Evolutionary conservation across 2,888 invertebrate species (phyloP).

Genomic region (Parelbella ahira): DNA sequence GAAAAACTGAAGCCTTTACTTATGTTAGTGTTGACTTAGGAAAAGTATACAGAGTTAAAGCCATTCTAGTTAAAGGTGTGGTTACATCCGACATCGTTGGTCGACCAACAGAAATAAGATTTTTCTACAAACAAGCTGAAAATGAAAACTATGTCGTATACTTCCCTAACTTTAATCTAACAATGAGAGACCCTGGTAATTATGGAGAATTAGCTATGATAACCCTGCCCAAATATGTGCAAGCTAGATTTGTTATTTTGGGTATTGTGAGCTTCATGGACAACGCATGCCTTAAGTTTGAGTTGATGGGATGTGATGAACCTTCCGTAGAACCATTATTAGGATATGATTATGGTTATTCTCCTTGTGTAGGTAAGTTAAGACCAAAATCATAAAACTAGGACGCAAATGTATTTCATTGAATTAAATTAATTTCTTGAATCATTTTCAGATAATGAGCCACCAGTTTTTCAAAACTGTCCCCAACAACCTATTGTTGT

Average conservation of each 20-base stretch:
- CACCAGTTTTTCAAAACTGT: constrained; percentile 97
- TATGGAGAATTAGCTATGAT: constrained; percentile 98
- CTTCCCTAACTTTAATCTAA: constrained; percentile 97
- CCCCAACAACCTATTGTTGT: constrained; percentile 95
- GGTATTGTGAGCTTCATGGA: constrained; percentile 98
- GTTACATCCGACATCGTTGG: constrained; percentile 97
- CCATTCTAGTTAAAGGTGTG: constrained; percentile 95
- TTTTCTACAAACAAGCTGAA: constrained; percentile 97
- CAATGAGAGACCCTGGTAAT: constrained; percentile 96
- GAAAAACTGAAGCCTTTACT: constrained; percentile 97
- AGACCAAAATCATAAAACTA: not conserved
- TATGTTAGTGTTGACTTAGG: constrained; percentile 97
- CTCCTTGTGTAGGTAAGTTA: constrained; percentile 90
- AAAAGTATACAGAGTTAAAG: constrained; percentile 94
- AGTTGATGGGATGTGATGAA: constrained; percentile 97
- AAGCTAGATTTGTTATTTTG: constrained; percentile 95
- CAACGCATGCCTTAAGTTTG: constrained; percentile 97
- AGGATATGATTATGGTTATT: constrained; percentile 95
- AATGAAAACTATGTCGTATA: constrained; percentile 97
- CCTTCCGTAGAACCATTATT: constrained; percentile 89
- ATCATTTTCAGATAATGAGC: constrained; percentile 98
- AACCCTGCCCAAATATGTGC: constrained; percentile 94
- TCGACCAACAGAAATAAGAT: constrained; percentile 96
- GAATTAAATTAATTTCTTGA: no score
- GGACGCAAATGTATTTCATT: no score